Evolutionary conservation across 2,888 invertebrate species (phyloP), one percentile per base, ranked within the genome.

Genomic region (Stratiomys singularior): DNA sequence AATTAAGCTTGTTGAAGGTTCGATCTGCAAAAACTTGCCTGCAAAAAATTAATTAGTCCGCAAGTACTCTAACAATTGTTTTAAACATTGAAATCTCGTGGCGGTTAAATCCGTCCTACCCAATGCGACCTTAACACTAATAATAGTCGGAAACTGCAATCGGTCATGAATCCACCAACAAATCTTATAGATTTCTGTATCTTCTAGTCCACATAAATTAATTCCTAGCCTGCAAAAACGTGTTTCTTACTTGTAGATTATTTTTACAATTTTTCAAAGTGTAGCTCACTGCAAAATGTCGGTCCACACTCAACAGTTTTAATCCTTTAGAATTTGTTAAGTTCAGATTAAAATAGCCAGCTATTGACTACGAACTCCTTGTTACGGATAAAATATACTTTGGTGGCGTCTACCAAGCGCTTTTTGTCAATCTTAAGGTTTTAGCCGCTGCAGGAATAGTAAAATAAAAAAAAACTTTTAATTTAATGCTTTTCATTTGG

Each of bases 391-490:
- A 13, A 18, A 52, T 2, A 52, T 18, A 13, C 52, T 52, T 52
- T n/a, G 52, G 52, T 52, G 52, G 52, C 52, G 52, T 52, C 52
- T 52, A 52, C 7, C 4, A 52, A 15, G 52, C 52, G 52, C 52
- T 9, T 15, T 52, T 52, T 18, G 18, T 52, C 52, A 52, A 52
- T 37, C 5, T 37, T 37, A 37, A 37, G 5, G 37, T 37, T 37
- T 37, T 37, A 37, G 37, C 9, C 37, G 37, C 9, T 37, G 37
- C 37, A 37, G 37, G 37, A 37, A 37, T 37, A 37, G 5, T 37
- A 37, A 37, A 37, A 37, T 3, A 5, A 37, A 9, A 3, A 37
- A 37, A 37, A 37, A 37, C 9, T 5, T 37, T 37, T 37, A 37
- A 37, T 37, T 37, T 37, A 37, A 37, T 37, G 37, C 37, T 9